phyloP scores from a whole-genome alignment of 2,113 vertebrate species.

The Centropristis striata region DNA sequence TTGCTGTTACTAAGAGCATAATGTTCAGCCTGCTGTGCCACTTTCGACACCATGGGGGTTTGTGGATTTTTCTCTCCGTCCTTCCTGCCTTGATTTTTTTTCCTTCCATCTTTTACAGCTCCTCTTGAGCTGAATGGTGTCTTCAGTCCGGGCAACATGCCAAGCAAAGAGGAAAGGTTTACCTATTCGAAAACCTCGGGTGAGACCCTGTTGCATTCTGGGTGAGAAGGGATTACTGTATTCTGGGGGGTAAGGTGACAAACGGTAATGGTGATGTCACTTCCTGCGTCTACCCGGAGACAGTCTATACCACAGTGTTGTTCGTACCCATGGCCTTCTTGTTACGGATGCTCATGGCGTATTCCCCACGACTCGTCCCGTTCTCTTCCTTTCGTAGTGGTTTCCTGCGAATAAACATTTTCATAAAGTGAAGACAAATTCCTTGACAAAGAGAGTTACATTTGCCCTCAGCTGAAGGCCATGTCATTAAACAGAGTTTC shows the following conservation, averaged over 20 bases:
- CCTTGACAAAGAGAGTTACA: constrained; percentile 27
- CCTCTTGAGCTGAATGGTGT: constrained; percentile 58
- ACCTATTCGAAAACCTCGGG: constrained; percentile 59
- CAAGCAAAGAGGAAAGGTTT: constrained; percentile 66
- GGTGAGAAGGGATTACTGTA: constrained; percentile 59
- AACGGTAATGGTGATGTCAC: constrained; percentile 53
- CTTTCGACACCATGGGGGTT: constrained; percentile 68
- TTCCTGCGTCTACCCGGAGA: constrained; percentile 51
- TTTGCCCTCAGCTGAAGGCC: constrained; percentile 54
- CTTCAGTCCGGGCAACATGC: constrained; percentile 73
- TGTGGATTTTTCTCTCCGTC: constrained; percentile 55
- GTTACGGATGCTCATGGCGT: constrained; percentile 97
- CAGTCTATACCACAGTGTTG: constrained; percentile 91
- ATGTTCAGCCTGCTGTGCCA: constrained; percentile 77
- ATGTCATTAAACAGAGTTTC: constrained; percentile 69
- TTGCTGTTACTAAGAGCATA: constrained; percentile 85
- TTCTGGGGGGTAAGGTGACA: constrained; percentile 36
- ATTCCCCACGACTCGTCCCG: constrained; percentile 93
- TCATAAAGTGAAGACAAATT: constrained; percentile 52
- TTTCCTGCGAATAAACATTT: constrained; percentile 89
- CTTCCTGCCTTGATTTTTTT: constrained; percentile 46
- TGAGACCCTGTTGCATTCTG: constrained; percentile 68
- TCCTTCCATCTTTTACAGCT: constrained; percentile 55
- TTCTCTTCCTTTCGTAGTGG: constrained; percentile 97
- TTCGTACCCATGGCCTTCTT: constrained; percentile 91